Evolutionary conservation across 2,888 invertebrate species (phyloP).

Genomic region (Mythimna loreyi): DNA sequence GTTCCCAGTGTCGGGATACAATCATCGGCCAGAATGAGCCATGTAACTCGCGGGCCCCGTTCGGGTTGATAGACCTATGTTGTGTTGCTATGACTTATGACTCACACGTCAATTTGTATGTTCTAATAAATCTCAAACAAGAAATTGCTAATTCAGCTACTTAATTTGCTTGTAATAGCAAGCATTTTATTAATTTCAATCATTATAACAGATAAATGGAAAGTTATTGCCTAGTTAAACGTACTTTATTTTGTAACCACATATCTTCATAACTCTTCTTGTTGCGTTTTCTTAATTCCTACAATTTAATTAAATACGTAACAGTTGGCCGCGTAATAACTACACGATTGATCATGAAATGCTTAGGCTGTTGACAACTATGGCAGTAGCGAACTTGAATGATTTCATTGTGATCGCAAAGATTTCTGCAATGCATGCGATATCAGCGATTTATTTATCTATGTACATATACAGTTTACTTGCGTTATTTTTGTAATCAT

Average conservation of each 20-base stretch:
- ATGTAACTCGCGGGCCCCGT: not conserved
- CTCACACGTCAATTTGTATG: not conserved
- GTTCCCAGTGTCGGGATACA: no score
- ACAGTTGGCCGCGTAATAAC: conserved; percentile 33
- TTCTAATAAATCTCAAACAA: not conserved
- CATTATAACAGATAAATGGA: conserved; percentile 13
- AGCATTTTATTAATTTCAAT: conserved; percentile 24
- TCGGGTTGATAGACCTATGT: not conserved
- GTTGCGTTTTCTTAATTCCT: conserved; percentile 30
- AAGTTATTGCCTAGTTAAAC: conserved; percentile 31
- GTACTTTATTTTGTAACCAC: conserved; percentile 14
- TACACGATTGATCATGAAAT: conserved; percentile 67
- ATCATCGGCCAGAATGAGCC: no score
- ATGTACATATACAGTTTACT: not conserved
- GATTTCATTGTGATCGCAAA: conserved; percentile 64
- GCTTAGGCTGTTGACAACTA: conserved; percentile 68
- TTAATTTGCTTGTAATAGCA: not conserved
- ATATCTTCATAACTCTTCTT: conserved; percentile 16
- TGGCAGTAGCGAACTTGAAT: conserved; percentile 76
- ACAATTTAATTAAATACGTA: conserved; percentile 57
- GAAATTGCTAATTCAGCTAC: not conserved
- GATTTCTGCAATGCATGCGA: conserved; percentile 62
- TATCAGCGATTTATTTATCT: conserved; percentile 61
- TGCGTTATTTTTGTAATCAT: not conserved
- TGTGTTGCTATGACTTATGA: no score